Percentiles rank a stretch among this genome's conserved stretches.
These are phyloP conservation scores for Scaptomyza tumidula DNA, from an alignment of 2,888 invertebrate genomes.

Conservation along the genomic window DNA sequence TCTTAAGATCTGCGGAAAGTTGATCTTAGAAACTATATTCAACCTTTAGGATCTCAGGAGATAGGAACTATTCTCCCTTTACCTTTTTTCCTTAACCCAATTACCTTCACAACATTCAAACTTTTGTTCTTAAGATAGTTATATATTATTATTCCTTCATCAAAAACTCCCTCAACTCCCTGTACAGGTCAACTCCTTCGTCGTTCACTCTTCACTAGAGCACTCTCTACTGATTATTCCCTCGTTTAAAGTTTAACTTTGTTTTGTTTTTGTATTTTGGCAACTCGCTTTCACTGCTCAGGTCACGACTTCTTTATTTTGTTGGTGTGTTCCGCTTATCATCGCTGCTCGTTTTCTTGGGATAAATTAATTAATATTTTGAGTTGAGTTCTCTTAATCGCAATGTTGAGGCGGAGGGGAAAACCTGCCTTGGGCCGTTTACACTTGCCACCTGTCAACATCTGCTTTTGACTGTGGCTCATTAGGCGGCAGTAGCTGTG, in stretches of 20 bases:
- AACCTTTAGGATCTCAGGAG: no score
- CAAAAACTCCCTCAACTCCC: neutral
- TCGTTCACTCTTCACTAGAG: neutral
- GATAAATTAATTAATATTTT: conserved; percentile 73
- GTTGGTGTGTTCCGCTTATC: conserved; percentile 26
- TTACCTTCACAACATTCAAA: no score
- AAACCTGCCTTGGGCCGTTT: conserved; percentile 27
- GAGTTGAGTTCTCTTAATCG: conserved; percentile 60
- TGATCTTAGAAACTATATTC: no score
- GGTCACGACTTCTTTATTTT: conserved; percentile 58
- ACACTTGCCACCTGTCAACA: conserved; percentile 51
- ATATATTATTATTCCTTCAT: no score
- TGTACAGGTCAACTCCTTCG: neutral
- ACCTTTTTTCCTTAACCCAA: no score
- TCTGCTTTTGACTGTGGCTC: conserved; percentile 31
- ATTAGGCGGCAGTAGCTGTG: conserved; percentile 55
- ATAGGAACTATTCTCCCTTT: no score
- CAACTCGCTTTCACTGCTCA: conserved; percentile 59
- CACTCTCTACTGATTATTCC: neutral
- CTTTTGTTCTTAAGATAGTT: no score
- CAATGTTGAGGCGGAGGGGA: conserved; percentile 24
- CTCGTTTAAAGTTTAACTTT: conserved; percentile 2
- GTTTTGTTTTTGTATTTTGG: conserved; percentile 3
- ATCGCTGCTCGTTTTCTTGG: conserved; percentile 4
- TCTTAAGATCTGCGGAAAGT: no score